These are phyloP conservation scores for Dipodomys ordii DNA, from an alignment of 2,113 vertebrate species.

Conservation along the genomic window DNA sequence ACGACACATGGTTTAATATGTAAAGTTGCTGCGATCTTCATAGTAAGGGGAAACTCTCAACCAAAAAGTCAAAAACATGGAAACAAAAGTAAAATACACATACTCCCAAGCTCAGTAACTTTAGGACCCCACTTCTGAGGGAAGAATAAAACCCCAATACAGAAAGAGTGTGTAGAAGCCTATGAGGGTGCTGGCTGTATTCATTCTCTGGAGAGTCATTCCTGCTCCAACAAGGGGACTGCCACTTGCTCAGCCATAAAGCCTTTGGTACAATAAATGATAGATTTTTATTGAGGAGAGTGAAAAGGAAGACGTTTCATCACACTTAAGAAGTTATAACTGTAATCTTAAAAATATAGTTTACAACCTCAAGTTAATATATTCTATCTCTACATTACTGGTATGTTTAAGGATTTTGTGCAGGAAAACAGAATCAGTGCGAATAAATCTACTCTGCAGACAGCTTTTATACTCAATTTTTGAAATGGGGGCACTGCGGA, in stretches of 20 bases:
- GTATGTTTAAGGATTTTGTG: slow-evolving; percentile 75
- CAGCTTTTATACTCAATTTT: slow-evolving; percentile 78
- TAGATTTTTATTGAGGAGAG: slow-evolving; percentile 83
- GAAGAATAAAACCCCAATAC: slow-evolving; percentile 70
- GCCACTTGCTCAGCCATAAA: slow-evolving; percentile 82
- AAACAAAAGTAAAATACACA: slow-evolving; percentile 47
- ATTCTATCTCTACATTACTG: slow-evolving; percentile 80
- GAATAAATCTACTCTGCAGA: slow-evolving; percentile 74
- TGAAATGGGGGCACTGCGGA: slow-evolving; percentile 54
- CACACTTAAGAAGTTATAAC: slow-evolving; percentile 84
- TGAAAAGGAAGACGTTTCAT: slow-evolving; percentile 84
- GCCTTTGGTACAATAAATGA: slow-evolving; percentile 83
- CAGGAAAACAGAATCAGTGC: slow-evolving; percentile 60
- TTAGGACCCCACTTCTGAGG: slow-evolving; percentile 35
- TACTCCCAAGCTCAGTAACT: slow-evolving; percentile 17
- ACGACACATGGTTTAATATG: neutral
- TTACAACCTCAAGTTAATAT: slow-evolving; percentile 85
- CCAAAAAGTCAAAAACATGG: neutral
- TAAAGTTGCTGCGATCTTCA: neutral
- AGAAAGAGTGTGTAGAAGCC: slow-evolving; percentile 51
- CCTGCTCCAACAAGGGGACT: slow-evolving; percentile 75
- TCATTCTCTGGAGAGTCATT: slow-evolving; percentile 52
- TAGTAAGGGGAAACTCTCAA: neutral
- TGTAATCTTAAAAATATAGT: slow-evolving; percentile 82
- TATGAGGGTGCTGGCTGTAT: slow-evolving; percentile 67